phyloP scores from a whole-genome alignment of 2,113 vertebrate genomes.

The Salminus brasiliensis region DNA sequence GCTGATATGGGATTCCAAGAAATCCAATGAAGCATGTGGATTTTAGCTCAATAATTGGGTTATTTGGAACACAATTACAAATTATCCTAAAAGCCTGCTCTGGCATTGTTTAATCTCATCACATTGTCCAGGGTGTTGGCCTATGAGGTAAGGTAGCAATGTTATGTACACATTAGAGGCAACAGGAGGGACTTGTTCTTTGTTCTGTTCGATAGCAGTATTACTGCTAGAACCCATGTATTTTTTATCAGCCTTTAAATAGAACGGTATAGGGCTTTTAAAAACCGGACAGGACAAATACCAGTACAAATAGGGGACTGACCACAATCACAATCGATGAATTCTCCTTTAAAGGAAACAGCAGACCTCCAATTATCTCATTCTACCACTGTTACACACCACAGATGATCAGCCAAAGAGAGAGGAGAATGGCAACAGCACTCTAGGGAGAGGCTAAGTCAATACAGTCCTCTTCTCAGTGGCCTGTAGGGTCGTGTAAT shows the following conservation, averaged over 20 bases:
- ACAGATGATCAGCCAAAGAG: slow-evolving; percentile 45
- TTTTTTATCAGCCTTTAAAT: slow-evolving; percentile 52
- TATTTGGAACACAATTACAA: too few species aligned
- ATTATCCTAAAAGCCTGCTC: too few species aligned
- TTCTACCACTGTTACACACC: slow-evolving; percentile 48
- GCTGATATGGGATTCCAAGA: too few species aligned
- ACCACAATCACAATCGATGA: slow-evolving; percentile 49
- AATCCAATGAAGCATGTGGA: too few species aligned
- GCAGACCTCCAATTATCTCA: slow-evolving; percentile 54
- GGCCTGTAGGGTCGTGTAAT: slow-evolving; percentile 47
- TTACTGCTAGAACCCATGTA: slow-evolving; percentile 39
- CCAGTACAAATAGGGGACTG: slow-evolving; percentile 45
- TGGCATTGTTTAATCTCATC: not conserved
- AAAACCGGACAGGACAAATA: slow-evolving; percentile 31
- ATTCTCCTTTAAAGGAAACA: slow-evolving; percentile 47
- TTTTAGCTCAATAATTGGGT: too few species aligned
- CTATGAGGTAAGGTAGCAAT: not conserved
- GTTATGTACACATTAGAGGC: slow-evolving; percentile 4
- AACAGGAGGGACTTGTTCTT: slow-evolving; percentile 2
- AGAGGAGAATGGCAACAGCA: slow-evolving; percentile 40
- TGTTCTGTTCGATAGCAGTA: slow-evolving; percentile 28
- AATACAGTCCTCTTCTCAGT: slow-evolving; percentile 45
- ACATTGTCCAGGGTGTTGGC: not conserved
- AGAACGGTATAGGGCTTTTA: slow-evolving; percentile 25
- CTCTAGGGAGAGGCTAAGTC: slow-evolving; percentile 41